Base-by-base conservation (phyloP, 2,888 invertebrate genomes). In the Dendrolimus pini region DNA sequence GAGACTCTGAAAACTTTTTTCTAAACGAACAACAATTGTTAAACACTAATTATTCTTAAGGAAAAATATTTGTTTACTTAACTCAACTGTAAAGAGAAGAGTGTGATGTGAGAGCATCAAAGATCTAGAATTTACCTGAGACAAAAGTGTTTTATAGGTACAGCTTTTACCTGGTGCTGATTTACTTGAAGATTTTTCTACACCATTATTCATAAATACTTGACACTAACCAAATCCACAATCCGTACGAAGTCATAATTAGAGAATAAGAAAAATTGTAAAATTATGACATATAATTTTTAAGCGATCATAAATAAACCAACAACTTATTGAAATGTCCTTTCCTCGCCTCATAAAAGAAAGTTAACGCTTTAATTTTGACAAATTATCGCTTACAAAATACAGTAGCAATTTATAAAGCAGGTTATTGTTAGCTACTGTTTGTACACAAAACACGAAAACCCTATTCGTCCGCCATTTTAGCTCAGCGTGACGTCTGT, bases 351-450 rank as follows among this genome's bases (percentile, higher is more conserved):
- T 30, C 30, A 30, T 30, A 61, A 67, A 57, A 63, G 64, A 62
- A 61, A 63, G 52, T 78, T 72, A 63, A 83, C 77, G 83, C 76
- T 80, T 81, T 80, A 82, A 85, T 83, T 74, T 76, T 73, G 77
- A 82, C 78, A 80, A 78, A 83, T 82, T 66, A 80, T 70, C 58
- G 58, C 59, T 41, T 14, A 58, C 61, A 61, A 58, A 61, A 75
- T 80, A 82, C 88, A 69, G 89, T 88, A 88, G 88, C 88, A 75
- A 63, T 82, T 78, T 74, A 78, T 78, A 58, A 60, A 55, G 18
- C 9, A 41, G 14, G 63, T 69, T 65, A 66, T 71, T 67, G 70
- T 68, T 68, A 57, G 72, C 75, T 69, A 71, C 76, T 70, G 71
- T 71, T 65, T 14, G 41, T 42, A 12, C 53, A 41, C 41, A 14